A percentile compares a stretch with the other conserved stretches of the same genome.
phyloP scores from a whole-genome alignment of 2,888 invertebrate genomes.

The Ectemnius continuus region DNA sequence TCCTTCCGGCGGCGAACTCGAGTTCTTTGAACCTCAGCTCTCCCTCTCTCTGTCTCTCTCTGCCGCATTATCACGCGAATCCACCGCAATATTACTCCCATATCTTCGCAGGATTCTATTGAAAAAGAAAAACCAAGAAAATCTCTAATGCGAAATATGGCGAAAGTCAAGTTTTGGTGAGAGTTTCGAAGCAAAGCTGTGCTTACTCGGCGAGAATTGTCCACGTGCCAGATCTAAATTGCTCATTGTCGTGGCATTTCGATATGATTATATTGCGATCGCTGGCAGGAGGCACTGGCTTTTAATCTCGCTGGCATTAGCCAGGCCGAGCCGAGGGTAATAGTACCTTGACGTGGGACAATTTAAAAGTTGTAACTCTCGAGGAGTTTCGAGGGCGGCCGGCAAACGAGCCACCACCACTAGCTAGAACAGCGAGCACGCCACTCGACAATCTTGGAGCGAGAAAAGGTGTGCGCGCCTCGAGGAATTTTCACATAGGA shows the following conservation, averaged over 20 bases:
- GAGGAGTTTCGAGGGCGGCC: neutral
- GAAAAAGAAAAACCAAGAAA: too few species aligned
- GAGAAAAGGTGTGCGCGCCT: too few species aligned
- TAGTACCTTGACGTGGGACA: neutral
- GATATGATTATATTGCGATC: neutral
- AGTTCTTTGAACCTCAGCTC: neutral
- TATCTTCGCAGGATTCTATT: too few species aligned
- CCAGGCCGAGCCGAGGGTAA: neutral
- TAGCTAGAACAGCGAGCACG: too few species aligned
- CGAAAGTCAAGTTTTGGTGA: too few species aligned
- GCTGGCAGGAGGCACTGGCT: neutral
- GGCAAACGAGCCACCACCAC: neutral
- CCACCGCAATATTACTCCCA: too few species aligned
- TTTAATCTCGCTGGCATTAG: neutral
- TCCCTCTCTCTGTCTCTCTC: neutral
- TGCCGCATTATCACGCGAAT: too few species aligned
- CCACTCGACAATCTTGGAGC: too few species aligned
- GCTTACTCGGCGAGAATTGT: neutral
- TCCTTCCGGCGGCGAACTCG: conserved; percentile 16
- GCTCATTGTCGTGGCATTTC: conserved; percentile 2
- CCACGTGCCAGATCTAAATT: conserved; percentile 2
- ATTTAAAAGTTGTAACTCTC: neutral
- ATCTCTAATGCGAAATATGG: too few species aligned
- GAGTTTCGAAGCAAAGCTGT: neutral
- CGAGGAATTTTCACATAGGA: too few species aligned